Percentiles rank a stretch among this genome's conserved stretches.
Conservation (phyloP, 2,113 vertebrate species). For the Mesitornis unicolor region DNA sequence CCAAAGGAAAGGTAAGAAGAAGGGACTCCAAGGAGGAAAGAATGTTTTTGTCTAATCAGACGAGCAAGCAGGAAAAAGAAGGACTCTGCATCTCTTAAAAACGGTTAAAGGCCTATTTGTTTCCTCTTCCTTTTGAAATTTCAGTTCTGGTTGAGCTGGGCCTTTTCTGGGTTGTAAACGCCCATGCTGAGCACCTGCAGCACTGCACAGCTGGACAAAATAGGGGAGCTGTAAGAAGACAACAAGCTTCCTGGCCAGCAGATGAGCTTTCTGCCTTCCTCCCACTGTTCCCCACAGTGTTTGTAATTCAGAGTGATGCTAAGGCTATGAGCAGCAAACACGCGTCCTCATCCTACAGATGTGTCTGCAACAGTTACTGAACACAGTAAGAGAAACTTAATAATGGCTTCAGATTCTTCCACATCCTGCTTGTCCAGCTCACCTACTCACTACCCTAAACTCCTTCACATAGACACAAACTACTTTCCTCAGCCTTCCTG, state of each 20-base stretch:
- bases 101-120: not conserved
- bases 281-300: not conserved
- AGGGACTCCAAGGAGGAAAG: not conserved
- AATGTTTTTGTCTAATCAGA: not conserved
- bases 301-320: not conserved
- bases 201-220: conserved; percentile 4
- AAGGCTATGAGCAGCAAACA: not conserved
- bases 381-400: not conserved
- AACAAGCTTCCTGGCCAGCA: conserved; percentile 12
- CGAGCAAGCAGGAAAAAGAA: not conserved
- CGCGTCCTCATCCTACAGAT: not conserved
- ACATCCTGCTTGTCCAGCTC: not conserved
- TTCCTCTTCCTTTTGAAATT: not conserved
- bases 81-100: not conserved
- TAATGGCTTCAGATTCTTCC: not conserved
- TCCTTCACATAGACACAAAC: not conserved
- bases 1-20: not conserved
- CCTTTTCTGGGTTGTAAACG: not conserved
- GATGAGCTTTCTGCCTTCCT: not conserved
- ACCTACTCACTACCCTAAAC: not conserved
- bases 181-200: not conserved
- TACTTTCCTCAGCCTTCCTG: not conserved
- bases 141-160: not conserved
- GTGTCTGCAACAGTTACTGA: not conserved
- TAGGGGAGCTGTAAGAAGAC: not conserved